Base-by-base conservation (phyloP, 2,888 invertebrate species). In the Terebella lapidaria region DNA sequence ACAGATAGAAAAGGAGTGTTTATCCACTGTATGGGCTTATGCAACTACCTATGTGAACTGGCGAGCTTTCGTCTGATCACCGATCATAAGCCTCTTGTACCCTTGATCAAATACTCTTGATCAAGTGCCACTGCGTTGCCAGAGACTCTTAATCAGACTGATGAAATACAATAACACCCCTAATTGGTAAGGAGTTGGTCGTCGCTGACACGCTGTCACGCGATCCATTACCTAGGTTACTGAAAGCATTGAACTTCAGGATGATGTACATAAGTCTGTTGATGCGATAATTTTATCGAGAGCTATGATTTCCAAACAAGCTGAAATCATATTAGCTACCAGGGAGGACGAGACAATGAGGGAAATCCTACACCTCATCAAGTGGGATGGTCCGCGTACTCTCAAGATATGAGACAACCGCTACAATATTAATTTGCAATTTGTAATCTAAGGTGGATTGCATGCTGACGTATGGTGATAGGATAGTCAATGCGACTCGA, bases 41-140 rank as follows among this genome's bases (percentile, higher is more conserved):
- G 68, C 10, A 42, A 54, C 35, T 62, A 62, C 30, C 51, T 66
- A 1, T n/a, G 63, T 2, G 70, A 67, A 4, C 47, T 68, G 4
- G 56, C 60, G 0, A n/a, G 25, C 0, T 70, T 68, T 45, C 47
- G 28, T 24, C 49, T 68, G 2, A n/a, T 64, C 4, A 69, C 70
- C 0, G 69, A 71, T 51, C 68, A 68, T 47, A 69, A 65, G 52
- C 68, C 63, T 10, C 53, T 70, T 3, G 61, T 69, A 22, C 66
- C 66, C 10, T 47, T 69, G 0, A 65, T 71, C 2, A 70, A 64
- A 65, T 20, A 65, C 63, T 49, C 28, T 70, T 1, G 61, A 65
- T 29, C 51, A 60, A 20, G 49, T 56, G 1, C 67, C 67, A 4
- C 1, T 67, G 1, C 42, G 67, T 26, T 67, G 64, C 45, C 71